phyloP scores from a whole-genome alignment of 2,888 invertebrate species.

The Megalurothrips usitatus region DNA sequence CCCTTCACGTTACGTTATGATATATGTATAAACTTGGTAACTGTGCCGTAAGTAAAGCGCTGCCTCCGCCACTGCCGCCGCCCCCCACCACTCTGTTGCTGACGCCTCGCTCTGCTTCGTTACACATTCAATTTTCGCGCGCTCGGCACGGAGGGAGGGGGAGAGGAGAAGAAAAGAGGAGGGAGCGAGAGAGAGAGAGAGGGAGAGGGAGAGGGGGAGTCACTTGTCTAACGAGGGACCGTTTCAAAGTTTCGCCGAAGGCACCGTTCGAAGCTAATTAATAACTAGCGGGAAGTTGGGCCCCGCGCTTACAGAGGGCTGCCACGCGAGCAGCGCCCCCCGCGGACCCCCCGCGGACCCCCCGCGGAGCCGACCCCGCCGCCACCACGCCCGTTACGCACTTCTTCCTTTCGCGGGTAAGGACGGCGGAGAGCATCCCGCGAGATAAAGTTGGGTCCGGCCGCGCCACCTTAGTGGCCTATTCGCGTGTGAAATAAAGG shows the following conservation, averaged over 20 bases:
- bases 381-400: not conserved
- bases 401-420: not conserved
- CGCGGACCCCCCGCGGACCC: not conserved
- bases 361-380: not conserved
- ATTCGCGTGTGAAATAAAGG: not conserved
- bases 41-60: conserved; percentile 17
- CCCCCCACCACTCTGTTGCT: not conserved
- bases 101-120: conserved; percentile 1
- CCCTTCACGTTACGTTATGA: not conserved
- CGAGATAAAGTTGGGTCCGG: conserved; percentile 9
- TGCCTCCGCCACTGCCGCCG: not conserved
- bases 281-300: not conserved
- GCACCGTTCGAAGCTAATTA: conserved; percentile 26
- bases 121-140: conserved; percentile 5
- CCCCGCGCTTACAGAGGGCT: not conserved
- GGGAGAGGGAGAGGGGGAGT: not conserved
- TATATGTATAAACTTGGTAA: conserved; percentile 14
- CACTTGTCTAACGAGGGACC: conserved; percentile 21
- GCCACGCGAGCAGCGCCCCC: not conserved
- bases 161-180: too few species aligned
- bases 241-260: conserved; percentile 15
- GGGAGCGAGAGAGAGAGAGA: too few species aligned
- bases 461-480: not conserved
- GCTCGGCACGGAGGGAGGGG: not conserved
- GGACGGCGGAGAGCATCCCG: not conserved